These are phyloP conservation scores for Scolopax mira DNA, from an alignment of 2,113 vertebrate species.

Conservation along the genomic window DNA sequence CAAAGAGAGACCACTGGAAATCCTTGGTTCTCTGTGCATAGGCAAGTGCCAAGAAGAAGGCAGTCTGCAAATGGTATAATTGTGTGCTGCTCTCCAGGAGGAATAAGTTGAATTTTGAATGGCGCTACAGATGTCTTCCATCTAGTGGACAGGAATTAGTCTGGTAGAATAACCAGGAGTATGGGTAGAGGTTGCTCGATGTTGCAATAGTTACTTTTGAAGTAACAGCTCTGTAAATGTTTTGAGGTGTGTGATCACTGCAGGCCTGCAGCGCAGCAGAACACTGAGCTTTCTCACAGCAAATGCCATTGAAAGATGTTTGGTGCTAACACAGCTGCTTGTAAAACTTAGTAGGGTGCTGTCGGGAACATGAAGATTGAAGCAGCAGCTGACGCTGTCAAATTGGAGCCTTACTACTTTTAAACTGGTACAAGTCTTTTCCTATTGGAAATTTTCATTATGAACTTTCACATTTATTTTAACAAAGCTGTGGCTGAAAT, in stretches of 20 bases:
- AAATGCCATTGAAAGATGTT: background rate
- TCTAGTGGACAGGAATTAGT: background rate
- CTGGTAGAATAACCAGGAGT: background rate
- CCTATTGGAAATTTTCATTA: background rate
- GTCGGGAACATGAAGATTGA: background rate
- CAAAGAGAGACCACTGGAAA: background rate
- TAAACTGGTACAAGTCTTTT: background rate
- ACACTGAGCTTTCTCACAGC: background rate
- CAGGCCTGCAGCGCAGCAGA: background rate
- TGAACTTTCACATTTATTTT: background rate
- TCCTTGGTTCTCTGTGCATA: background rate
- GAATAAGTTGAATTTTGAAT: background rate
- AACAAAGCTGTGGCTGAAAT: background rate
- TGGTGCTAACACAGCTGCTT: background rate
- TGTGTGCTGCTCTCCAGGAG: fast-evolving
- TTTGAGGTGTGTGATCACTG: background rate
- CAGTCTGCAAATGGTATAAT: background rate
- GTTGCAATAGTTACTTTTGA: background rate
- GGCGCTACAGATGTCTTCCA: background rate
- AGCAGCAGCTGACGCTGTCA: background rate
- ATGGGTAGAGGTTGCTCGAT: background rate
- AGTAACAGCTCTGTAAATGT: background rate
- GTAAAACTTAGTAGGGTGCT: background rate
- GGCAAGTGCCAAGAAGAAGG: background rate
- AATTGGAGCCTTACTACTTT: background rate